phyloP scores from a whole-genome alignment of 2,113 vertebrate species.

The Onychostruthus taczanowskii region DNA sequence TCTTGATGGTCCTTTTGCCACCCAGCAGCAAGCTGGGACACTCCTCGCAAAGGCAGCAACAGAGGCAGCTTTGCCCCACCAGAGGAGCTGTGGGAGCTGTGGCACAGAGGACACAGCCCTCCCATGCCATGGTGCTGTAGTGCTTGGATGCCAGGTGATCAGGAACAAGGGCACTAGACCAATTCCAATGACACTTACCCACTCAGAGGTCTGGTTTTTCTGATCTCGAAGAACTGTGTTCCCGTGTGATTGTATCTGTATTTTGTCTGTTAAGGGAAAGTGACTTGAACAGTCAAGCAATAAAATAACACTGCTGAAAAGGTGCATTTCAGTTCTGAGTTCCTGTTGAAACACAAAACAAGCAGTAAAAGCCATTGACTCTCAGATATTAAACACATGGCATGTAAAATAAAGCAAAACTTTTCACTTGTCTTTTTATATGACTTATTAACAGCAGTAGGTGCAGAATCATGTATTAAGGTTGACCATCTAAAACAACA shows the following conservation, averaged over 20 bases:
- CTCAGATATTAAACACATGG: neutral
- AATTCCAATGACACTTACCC: slow-evolving; percentile 79
- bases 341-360: neutral
- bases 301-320: neutral
- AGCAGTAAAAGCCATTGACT: neutral
- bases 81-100: accelerated
- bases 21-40: neutral
- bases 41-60: neutral
- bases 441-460: neutral
- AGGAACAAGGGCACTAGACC: neutral
- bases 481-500: neutral
- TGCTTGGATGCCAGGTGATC: neutral
- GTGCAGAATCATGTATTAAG: neutral
- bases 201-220: slow-evolving; percentile 91
- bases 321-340: neutral
- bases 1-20: neutral
- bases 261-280: slow-evolving; percentile 70
- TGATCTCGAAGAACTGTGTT: slow-evolving; percentile 98
- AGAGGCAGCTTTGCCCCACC: neutral
- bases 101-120: neutral
- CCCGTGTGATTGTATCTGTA: slow-evolving; percentile 97
- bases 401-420: neutral
- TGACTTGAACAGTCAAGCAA: neutral
- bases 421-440: neutral
- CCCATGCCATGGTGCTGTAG: neutral